phyloP scores from a whole-genome alignment of 2,888 invertebrate genomes.

The Campoplex capitator region DNA sequence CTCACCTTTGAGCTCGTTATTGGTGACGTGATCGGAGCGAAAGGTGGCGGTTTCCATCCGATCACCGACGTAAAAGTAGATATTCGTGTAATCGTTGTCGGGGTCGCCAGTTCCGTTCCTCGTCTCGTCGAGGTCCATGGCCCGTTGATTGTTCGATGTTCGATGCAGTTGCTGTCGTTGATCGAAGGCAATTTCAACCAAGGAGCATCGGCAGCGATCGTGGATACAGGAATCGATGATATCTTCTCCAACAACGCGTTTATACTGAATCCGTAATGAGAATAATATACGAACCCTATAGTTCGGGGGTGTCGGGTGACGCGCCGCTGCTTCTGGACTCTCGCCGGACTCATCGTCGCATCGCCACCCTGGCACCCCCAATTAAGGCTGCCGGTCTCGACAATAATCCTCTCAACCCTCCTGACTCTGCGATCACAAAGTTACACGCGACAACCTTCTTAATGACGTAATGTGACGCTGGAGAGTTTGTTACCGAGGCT shows the following conservation, averaged over 20 bases:
- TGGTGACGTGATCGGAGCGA: constrained; percentile 81
- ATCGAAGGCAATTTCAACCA: constrained; percentile 51
- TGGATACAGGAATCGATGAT: constrained; percentile 45
- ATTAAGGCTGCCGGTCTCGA: constrained; percentile 72
- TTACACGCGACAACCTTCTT: constrained; percentile 40
- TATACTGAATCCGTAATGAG: constrained; percentile 45
- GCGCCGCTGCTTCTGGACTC: constrained; percentile 77
- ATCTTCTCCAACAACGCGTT: constrained; percentile 45
- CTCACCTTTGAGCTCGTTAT: constrained; percentile 82
- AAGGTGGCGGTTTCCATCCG: constrained; percentile 80
- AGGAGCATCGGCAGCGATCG: constrained; percentile 44
- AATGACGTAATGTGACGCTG: constrained; percentile 16
- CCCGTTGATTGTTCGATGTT: constrained; percentile 73
- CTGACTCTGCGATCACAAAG: constrained; percentile 59
- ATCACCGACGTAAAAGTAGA: constrained; percentile 81
- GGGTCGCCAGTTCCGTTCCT: constrained; percentile 80
- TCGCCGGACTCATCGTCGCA: constrained; percentile 84
- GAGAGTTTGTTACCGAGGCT: constrained; percentile 46
- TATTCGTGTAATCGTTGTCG: constrained; percentile 79
- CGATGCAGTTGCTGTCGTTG: constrained; percentile 46
- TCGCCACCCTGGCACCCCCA: constrained; percentile 80
- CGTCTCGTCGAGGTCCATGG: constrained; percentile 82
- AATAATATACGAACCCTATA: constrained; percentile 57
- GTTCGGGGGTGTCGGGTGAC: constrained; percentile 80
- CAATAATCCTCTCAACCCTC: constrained; percentile 40